A percentile compares a stretch with the other conserved stretches of the same genome.
Conservation (phyloP, 2,888 invertebrate genomes). For the Drosophila antonietae region DNA sequence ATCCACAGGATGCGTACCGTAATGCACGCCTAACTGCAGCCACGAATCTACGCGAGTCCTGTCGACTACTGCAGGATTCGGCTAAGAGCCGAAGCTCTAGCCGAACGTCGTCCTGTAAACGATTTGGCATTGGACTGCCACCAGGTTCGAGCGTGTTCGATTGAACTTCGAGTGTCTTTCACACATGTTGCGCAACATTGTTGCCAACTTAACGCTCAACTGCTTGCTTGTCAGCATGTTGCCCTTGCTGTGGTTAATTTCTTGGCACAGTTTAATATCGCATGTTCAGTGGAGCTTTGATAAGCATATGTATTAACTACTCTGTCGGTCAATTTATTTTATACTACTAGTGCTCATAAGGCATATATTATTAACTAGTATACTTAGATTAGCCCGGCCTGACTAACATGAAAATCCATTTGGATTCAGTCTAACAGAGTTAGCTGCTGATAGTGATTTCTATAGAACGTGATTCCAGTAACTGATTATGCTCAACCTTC, state of each 20-base stretch:
- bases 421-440: not conserved
- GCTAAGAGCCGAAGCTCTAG: constrained; percentile 15
- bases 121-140: constrained; percentile 20
- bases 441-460: not conserved
- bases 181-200: constrained; percentile 41
- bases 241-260: constrained; percentile 1
- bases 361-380: not conserved
- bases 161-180: constrained; percentile 13
- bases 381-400: not conserved
- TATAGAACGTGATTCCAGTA: not conserved
- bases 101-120: constrained; percentile 16
- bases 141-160: constrained; percentile 45
- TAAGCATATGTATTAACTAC: constrained; percentile 11
- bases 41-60: constrained; percentile 49
- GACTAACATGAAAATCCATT: not conserved
- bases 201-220: constrained; percentile 22
- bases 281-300: constrained; percentile 8
- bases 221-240: constrained; percentile 16
- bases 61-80: constrained; percentile 17
- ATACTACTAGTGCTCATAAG: not conserved
- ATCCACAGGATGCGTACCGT: constrained; percentile 45
- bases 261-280: not conserved
- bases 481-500: constrained; percentile 1
- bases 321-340: not conserved
- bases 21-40: constrained; percentile 49